Base-by-base conservation (phyloP, 2,888 invertebrate genomes). In the Alsophila aescularia region DNA sequence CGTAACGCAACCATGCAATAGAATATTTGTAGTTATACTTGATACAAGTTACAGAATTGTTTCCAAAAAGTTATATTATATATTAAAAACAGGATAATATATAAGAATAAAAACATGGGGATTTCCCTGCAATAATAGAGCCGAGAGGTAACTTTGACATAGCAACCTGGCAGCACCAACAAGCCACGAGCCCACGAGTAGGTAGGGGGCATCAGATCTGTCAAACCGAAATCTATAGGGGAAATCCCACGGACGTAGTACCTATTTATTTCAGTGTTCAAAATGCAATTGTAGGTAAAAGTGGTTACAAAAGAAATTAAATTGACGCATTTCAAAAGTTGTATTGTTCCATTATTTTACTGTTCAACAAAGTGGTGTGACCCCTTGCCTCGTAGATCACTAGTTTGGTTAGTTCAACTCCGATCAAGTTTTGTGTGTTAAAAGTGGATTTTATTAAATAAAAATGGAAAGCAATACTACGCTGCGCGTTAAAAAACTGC, bases 361-460 rank as follows among this genome's bases (percentile, higher is more conserved):
- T 32, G 32, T 32, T 31, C 12, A 10, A n/a, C 3, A 31, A 13
- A 32, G 32, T 32, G 12, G 2, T 32, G 13, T 13, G 12, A 12
- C 5, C 8, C n/a, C 8, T 16, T 16, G n/a, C 9, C 3, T 16
- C 5, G 16, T 14, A 16, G n/a, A 3, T 13, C 2, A 1, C 10
- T 15, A 41, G 14, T 21, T 47, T 41, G 40, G 21, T 58, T 29
- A 49, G n/a, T n/a, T n/a, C n/a, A n/a, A n/a, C n/a, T n/a, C n/a
- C n/a, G n/a, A n/a, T n/a, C n/a, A 29, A 14, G 40, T 45, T 50
- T 55, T 29, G 37, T 4, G 2, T 42, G 16, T 16, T 15, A 35
- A 50, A 41, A 27, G 41, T 13, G 14, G 2, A 32, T 32, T 37
- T 2, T 10, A 36, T 18, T 35, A 18, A 18, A 34, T 6, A 34